A percentile compares a stretch with the other conserved stretches of the same genome.
Conservation (phyloP, 2,888 invertebrate species). For the Ferrisia virgata region DNA sequence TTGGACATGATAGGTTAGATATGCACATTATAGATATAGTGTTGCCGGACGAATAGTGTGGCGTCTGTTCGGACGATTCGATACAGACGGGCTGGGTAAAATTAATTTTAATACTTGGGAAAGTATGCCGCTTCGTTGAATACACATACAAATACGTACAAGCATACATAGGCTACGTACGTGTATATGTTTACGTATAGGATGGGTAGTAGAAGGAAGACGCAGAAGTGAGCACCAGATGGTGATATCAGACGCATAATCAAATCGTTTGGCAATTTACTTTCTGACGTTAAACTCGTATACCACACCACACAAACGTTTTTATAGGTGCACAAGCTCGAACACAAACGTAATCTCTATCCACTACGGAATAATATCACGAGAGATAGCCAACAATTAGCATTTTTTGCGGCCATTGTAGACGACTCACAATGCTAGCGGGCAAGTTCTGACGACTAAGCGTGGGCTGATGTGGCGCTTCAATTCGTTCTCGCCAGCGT, state of each 20-base stretch:
- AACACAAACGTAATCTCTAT: background rate
- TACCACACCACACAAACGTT: background rate
- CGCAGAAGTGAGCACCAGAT: constrained; percentile 17
- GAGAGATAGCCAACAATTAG: constrained; percentile 29
- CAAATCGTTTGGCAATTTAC: constrained; percentile 29
- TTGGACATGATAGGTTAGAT: background rate
- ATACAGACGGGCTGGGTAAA: background rate
- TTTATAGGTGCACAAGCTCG: too few relatives aligned
- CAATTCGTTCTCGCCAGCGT: background rate
- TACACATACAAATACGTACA: too few relatives aligned
- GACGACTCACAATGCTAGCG: constrained; percentile 16
- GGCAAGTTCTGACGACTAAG: constrained; percentile 27
- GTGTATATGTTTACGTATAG: too few relatives aligned
- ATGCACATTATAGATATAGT: too few relatives aligned
- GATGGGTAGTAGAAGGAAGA: too few relatives aligned
- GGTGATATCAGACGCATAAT: constrained; percentile 23
- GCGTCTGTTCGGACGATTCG: background rate
- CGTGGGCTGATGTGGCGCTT: constrained; percentile 28
- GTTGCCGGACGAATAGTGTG: too few relatives aligned
- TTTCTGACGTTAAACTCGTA: constrained; percentile 13
- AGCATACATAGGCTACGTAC: too few relatives aligned
- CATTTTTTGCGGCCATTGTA: constrained; percentile 31
- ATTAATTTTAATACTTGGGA: constrained; percentile 14
- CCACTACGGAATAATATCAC: constrained; percentile 25
- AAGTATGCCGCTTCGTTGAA: constrained; percentile 6